Base-by-base conservation (phyloP, 2,113 vertebrate species). In the Spilogale gracilis region DNA sequence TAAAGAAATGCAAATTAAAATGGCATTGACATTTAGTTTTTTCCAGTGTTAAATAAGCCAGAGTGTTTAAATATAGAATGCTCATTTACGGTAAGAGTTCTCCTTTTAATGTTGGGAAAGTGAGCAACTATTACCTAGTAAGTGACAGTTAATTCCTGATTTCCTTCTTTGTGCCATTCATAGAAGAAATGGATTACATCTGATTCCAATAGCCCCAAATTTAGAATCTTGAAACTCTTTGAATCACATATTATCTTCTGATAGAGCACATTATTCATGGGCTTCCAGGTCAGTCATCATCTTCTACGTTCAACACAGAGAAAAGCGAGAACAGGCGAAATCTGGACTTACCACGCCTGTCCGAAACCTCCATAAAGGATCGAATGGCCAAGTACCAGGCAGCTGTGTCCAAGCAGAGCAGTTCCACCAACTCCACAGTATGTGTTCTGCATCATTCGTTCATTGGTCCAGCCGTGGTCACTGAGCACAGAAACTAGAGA, bases 381-480 rank as follows among this genome's bases (percentile, higher is more conserved):
- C 98, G 99, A 95, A 99, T 99, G 99, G 99, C 99, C 2, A 99
- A 99, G 94, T 99, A 99, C 94, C 99, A 99, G 98, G 99, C 99
- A 21, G 99, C 99, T 71, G 99, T 99, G 97, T 99, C 99, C 97
- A 99, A 99, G 98, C 99, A 99, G 97, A 99, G 98, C 85, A 97
- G 84, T 0, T 92, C 97, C 63, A 63, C 86, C 78, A 99, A 71
- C 97, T 97, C 91, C 25, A 2, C 1, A 89, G 99, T 99, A 98
- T 94, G 98, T 99, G 89, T 96, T 12, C 6, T 9, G 14, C 6
- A 3, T 86, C 67, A 25, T 91, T 90, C 48, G 18, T 78, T 82
- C 38, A 45, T 13, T 93, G 43, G 52, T 60, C 56, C 12, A 74
- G 58, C 74, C 73, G 69, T 43, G 50, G 3, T 88, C 81, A 48